Percentiles rank a stretch among this genome's conserved stretches.
Evolutionary conservation across 2,888 invertebrate species (phyloP).

Genomic region (Drosophila eohydei): DNA sequence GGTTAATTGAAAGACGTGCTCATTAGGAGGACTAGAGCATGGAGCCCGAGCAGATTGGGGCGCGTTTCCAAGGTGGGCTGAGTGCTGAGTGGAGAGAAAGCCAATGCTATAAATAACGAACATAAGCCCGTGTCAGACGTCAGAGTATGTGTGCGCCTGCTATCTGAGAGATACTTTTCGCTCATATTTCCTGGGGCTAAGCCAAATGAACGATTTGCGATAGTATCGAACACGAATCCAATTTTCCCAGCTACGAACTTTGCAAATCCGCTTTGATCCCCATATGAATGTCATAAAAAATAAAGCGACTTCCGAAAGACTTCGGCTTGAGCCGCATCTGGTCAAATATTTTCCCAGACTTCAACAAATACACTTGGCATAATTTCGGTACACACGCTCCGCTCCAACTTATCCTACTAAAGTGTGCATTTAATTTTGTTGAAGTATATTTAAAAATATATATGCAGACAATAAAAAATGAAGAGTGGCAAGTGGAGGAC

Average conservation of each 20-base stretch:
- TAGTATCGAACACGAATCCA: slow-evolving; percentile 42
- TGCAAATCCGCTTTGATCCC: slow-evolving; percentile 74
- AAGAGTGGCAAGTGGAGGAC: slow-evolving; percentile 56
- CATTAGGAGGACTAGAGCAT: slow-evolving; percentile 77
- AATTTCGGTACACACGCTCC: slow-evolving; percentile 53
- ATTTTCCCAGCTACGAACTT: slow-evolving; percentile 64
- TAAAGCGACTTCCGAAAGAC: slow-evolving; percentile 61
- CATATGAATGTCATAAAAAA: slow-evolving; percentile 81
- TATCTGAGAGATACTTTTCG: slow-evolving; percentile 68
- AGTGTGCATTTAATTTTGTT: slow-evolving; percentile 77
- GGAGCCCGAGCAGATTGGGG: slow-evolving; percentile 15
- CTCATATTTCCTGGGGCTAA: slow-evolving; percentile 71
- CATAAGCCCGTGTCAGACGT: slow-evolving; percentile 64
- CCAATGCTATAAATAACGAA: slow-evolving; percentile 69
- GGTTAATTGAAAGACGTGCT: slow-evolving; percentile 83
- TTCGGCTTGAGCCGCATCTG: slow-evolving; percentile 68
- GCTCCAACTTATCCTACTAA: slow-evolving; percentile 42
- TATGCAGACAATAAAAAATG: slow-evolving; percentile 32
- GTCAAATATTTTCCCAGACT: slow-evolving; percentile 78
- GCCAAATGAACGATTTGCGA: slow-evolving; percentile 49
- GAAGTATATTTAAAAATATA: slow-evolving; percentile 68
- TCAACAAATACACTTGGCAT: slow-evolving; percentile 61
- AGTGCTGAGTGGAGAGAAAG: neutral
- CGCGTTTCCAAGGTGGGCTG: slow-evolving; percentile 17
- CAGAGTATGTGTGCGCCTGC: slow-evolving; percentile 14